These are phyloP conservation scores for Acipenser oxyrinchus DNA, from an alignment of 2,797 vertebrate species.

Conservation along the genomic window DNA sequence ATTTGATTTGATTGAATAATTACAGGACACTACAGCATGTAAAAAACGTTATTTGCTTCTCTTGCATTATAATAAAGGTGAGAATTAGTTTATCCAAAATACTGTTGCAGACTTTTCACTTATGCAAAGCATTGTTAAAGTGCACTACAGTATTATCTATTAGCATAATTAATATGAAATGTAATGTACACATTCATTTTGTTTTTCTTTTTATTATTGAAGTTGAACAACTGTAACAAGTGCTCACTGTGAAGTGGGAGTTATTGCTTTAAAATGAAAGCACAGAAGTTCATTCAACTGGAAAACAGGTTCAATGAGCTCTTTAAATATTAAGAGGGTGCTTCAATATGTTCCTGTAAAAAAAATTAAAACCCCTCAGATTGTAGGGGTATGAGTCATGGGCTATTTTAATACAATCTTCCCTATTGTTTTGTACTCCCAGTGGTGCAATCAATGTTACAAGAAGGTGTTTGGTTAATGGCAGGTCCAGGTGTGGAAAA, in stretches of 20 bases:
- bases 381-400: constrained; percentile 46
- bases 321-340: constrained; percentile 62
- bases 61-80: too few species aligned
- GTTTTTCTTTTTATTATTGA: constrained; percentile 57
- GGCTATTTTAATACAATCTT: constrained; percentile 34
- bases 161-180: constrained; percentile 26
- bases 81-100: too few species aligned
- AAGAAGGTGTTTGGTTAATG: too few species aligned
- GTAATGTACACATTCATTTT: constrained; percentile 31
- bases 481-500: too few species aligned
- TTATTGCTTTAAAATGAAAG: constrained; percentile 68
- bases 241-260: constrained; percentile 52
- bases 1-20: too few species aligned
- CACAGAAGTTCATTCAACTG: constrained; percentile 53
- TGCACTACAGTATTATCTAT: too few species aligned
- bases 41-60: too few species aligned
- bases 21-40: too few species aligned
- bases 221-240: constrained; percentile 57
- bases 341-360: constrained; percentile 58
- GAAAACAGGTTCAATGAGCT: constrained; percentile 62
- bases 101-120: too few species aligned
- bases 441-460: not conserved
- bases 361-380: constrained; percentile 52
- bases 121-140: too few species aligned
- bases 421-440: not conserved